Evolutionary conservation across 2,888 invertebrate species (phyloP).

Genomic region (Dynastes maya): DNA sequence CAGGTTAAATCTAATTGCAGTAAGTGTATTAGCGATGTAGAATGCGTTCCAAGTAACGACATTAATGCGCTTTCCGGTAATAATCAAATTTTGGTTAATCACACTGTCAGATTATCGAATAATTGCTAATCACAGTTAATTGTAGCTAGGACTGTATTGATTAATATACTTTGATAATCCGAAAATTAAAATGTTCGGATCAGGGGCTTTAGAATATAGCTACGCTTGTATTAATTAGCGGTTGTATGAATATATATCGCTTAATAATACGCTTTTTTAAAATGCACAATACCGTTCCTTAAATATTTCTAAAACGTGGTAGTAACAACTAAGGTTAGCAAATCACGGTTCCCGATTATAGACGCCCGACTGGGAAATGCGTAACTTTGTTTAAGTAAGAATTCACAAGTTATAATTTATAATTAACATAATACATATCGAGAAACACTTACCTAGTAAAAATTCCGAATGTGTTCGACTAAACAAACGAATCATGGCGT

Average conservation of each 20-base stretch:
- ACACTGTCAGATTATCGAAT: constrained; percentile 63
- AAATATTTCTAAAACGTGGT: too few species aligned
- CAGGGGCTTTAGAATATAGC: not conserved
- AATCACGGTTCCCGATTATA: too few species aligned
- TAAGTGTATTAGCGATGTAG: constrained; percentile 62
- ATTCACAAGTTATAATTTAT: too few species aligned
- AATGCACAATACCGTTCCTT: too few species aligned
- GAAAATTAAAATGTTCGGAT: constrained; percentile 34
- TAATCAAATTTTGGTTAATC: constrained; percentile 66
- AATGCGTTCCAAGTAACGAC: constrained; percentile 64
- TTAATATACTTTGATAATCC: constrained; percentile 39
- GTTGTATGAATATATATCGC: not conserved
- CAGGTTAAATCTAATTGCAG: constrained; percentile 47
- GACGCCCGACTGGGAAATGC: too few species aligned
- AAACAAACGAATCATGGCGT: too few species aligned
- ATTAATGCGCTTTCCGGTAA: constrained; percentile 65
- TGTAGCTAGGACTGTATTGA: constrained; percentile 55
- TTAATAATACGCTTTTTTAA: too few species aligned
- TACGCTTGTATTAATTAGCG: not conserved
- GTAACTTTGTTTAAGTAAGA: too few species aligned
- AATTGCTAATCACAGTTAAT: constrained; percentile 64
- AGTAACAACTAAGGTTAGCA: too few species aligned
- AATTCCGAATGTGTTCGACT: too few species aligned
- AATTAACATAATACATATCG: too few species aligned
- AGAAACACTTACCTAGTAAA: too few species aligned